Evolutionary conservation across 1,140 invertebrate genomes (phyloP).

Genomic region (Lineus longissimus): DNA sequence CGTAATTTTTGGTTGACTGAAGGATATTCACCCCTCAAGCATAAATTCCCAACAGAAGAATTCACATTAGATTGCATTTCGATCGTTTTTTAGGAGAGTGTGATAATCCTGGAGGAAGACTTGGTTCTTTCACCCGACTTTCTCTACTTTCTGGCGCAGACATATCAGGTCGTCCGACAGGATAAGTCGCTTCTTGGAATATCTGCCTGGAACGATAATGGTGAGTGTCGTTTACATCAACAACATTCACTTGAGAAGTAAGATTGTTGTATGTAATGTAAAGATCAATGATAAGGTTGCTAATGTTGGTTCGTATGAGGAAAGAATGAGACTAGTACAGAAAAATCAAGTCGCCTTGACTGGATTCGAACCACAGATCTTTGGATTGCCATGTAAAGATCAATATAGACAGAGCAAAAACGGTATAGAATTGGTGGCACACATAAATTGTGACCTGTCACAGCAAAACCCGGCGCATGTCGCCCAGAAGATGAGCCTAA

Average conservation of each 20-base stretch:
- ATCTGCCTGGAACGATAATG: constrained; percentile 58
- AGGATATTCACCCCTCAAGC: no score
- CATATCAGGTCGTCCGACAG: constrained; percentile 42
- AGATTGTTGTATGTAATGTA: background rate
- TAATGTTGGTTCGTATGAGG: no score
- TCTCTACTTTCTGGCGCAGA: constrained; percentile 55
- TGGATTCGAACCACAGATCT: background rate
- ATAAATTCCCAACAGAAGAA: no score
- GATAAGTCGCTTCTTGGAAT: constrained; percentile 52
- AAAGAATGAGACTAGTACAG: no score
- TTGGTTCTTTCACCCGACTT: constrained; percentile 56
- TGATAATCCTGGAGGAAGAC: constrained; percentile 57
- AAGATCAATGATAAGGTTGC: background rate
- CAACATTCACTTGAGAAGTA: background rate
- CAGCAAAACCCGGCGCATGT: no score
- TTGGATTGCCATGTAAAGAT: background rate
- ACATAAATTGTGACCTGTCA: no score
- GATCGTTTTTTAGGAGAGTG: constrained; percentile 1
- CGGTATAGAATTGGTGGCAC: background rate
- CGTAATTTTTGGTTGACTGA: no score
- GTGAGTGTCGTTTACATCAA: constrained; percentile 30
- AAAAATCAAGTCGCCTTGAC: background rate
- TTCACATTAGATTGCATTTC: no score
- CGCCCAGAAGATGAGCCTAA: no score
- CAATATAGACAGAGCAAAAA: background rate